Evolutionary conservation across 2,113 vertebrate species (phyloP), one percentile per base, ranked within the genome.

Genomic region (Grus americana): DNA sequence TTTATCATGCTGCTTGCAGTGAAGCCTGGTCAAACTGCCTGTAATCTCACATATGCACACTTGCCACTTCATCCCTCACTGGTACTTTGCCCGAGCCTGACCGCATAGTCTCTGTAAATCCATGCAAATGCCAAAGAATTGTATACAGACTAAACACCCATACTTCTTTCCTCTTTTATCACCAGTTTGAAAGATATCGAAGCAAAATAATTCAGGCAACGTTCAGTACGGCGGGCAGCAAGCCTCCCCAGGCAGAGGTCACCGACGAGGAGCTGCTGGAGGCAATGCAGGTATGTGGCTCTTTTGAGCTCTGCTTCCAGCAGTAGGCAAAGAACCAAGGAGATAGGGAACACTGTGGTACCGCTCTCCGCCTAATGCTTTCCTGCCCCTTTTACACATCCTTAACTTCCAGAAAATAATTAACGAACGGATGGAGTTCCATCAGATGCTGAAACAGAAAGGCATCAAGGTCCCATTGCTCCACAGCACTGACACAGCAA

Each of bases 151-250:
- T 46, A n/a, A 85, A 54, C 5, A 14, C 47, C 17, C 16, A 27
- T 24, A 17, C 32, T 84, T 32, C n/a, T 74, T 12, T 71, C 36
- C 44, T 72, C 26, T 94, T 68, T 26, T 34, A 38, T 61, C 70
- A 3, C 1, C 88, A 98, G 98, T 98, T 98, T 8, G 98, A 98
- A 68, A 96, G 96, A 16, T 97, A 93, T 1, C 79, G 97, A 10
- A 98, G 72, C 88, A 98, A 96, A 94, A 95, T 98, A 40, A 92
- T 98, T 18, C 98, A 98, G 93, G 98, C 97, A 1, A 59, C 95
- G 0, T 98, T 97, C 83, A 96, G 80, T 4, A 3, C 59, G 0
- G 38, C 86, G 1, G 98, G 97, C 55, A 63, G 21, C 90, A 97
- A 89, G 40, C 24, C 86, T 2, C 80, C 93, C 5, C 21, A 22